Percentiles rank a stretch among this genome's conserved stretches.
Conservation (phyloP, 2,797 vertebrate genomes). For the Labroides dimidiatus region DNA sequence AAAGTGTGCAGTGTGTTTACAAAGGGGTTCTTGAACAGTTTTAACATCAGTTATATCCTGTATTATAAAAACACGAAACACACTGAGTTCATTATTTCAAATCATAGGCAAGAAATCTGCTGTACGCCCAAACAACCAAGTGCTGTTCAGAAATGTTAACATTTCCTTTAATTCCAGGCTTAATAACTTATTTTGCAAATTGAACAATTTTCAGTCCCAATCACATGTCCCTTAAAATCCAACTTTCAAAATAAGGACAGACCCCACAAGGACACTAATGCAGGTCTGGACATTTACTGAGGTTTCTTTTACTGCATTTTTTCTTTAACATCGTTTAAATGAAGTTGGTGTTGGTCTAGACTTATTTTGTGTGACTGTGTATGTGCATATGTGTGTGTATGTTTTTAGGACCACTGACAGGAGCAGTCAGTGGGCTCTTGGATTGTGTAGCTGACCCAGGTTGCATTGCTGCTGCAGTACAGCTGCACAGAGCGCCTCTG, state of each 20-base stretch:
- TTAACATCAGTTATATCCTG: not conserved
- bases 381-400: constrained; percentile 9
- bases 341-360: not conserved
- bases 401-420: constrained; percentile 94
- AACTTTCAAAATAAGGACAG: too few relatives aligned
- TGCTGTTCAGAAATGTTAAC: not conserved
- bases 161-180: not conserved
- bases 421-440: constrained; percentile 98
- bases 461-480: constrained; percentile 93
- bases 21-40: not conserved
- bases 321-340: constrained; percentile 1
- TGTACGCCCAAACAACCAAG: not conserved
- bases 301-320: not conserved
- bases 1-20: not conserved
- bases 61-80: not conserved
- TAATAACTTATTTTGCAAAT: too few relatives aligned
- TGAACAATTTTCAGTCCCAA: too few relatives aligned
- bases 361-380: constrained; percentile 3
- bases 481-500: constrained; percentile 93
- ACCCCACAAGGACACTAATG: too few relatives aligned
- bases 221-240: too few relatives aligned
- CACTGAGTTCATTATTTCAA: not conserved
- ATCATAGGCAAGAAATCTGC: not conserved
- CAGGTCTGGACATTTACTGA: too few relatives aligned
- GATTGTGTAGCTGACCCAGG: constrained; percentile 95